Base-by-base conservation (phyloP, 2,113 vertebrate genomes). In the Arvicanthis niloticus region DNA sequence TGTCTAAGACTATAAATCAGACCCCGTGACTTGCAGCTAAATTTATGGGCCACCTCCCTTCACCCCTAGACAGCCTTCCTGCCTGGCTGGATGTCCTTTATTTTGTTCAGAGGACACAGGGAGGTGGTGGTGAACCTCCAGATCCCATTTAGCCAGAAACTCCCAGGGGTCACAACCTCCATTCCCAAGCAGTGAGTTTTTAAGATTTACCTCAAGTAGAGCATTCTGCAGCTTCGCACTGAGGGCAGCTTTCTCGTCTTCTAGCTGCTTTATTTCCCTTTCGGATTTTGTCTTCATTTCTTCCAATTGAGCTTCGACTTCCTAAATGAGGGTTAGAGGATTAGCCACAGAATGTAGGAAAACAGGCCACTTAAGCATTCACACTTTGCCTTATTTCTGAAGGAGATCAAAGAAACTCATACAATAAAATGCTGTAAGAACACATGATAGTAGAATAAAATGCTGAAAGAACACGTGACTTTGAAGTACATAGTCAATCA, bases 181-280 rank as follows among this genome's bases (percentile, higher is more conserved):
- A 7, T 8, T 22, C 26, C 53, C 40, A 45, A 42, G 42, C 17
- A 4, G 19, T 21, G 29, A 3, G 1, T 5, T 40, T 0, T 3
- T 40, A 9, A n/a, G 91, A 22, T 95, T 98, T 96, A 99, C 99
- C 99, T 99, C 99, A 21, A 98, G 97, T 84, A 98, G 98, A 81
- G 99, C 99, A 31, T 99, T 98, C 95, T 99, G 99, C 72, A 99
- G 98, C 94, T 99, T 99, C 42, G 94, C 97, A 85, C 93, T 98
- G 42, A 99, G 98, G 70, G 99, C 98, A 17, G 99, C 98, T 96
- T 98, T 98, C 95, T 99, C 99, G 76, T 98, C 99, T 97, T 99
- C 99, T 77, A 99, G 97, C 45, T 98, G 97, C 62, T 96, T 98
- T 96, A 98, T 98, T 60, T 99, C 98, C 97, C 98, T 98, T 91